Base-by-base conservation (phyloP, 1,140 invertebrate genomes). In the Solenopsis invicta region DNA sequence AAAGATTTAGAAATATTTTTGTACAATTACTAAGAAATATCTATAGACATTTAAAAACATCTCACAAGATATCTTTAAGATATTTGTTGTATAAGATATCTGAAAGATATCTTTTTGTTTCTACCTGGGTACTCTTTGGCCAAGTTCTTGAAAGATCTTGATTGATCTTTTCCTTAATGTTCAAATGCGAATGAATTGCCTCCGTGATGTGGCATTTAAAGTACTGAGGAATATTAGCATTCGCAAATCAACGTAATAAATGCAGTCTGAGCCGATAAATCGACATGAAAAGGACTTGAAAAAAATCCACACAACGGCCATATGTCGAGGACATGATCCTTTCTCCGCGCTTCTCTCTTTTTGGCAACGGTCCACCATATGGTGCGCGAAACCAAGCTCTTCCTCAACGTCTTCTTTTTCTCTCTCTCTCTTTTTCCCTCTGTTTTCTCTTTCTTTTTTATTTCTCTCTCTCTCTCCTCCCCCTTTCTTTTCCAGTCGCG, bases 351-450 rank as follows among this genome's bases (percentile, higher is more conserved):
- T 59, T 67, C 54, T 62, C 71, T 59, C 67, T 87, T 88, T 91
- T 92, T 91, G 89, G 91, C 91, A 81, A 75, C 92, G 86, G 87
- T 89, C 82, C 88, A 86, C 92, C 93, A 94, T 93, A 93, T 94
- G 93, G 93, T 50, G 90, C 81, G 90, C 91, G 85, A 91, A 93
- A 93, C 87, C 88, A 34, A 90, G 87, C 87, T 75, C 69, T 91
- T 91, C 85, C 93, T 90, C 88, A 59, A 85, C 66, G 45, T 80
- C 64, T 34, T 48, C 12, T 56, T 16, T 52, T 12, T 18, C 12
- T 74, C 16, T 45, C 56, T 56, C 29, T 29, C 29, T 29, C 29
- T n/a, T n/a, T n/a, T 4, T 54, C 34, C 12, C 61, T 37, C 41
- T 41, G 41, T 41, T 41, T 41, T 41, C 37, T 48, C 29, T 52